These are phyloP conservation scores for Sclerurus mexicanus DNA, from an alignment of 2,113 vertebrate species.

Conservation along the genomic window DNA sequence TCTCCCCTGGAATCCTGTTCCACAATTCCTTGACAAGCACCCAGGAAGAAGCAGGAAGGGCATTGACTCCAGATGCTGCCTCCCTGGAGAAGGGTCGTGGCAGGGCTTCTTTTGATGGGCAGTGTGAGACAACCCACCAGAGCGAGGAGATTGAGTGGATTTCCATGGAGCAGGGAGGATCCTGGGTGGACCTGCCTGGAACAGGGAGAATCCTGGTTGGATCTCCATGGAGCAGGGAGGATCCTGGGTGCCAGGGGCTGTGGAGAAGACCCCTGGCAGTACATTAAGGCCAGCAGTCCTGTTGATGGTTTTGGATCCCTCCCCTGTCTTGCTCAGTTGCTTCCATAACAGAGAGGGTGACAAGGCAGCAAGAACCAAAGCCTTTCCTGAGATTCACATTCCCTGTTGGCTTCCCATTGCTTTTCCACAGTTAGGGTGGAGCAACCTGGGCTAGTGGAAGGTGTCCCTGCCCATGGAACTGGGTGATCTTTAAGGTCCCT, in stretches of 20 bases:
- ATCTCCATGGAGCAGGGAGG: too few species aligned
- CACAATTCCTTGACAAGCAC: neutral
- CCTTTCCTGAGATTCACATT: neutral
- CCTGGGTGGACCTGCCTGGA: neutral
- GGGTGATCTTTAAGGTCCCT: neutral
- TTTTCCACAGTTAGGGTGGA: neutral
- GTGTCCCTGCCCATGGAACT: neutral
- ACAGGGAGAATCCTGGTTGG: neutral
- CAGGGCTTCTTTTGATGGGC: neutral
- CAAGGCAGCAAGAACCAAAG: neutral
- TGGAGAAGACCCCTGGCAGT: neutral
- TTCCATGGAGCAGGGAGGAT: too few species aligned
- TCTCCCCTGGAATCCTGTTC: neutral
- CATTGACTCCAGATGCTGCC: neutral
- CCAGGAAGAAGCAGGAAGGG: neutral
- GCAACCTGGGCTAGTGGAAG: neutral
- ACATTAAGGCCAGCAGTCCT: neutral
- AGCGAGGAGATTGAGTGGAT: neutral
- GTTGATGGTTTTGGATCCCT: neutral
- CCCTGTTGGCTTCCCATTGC: neutral
- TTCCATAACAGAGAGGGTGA: neutral
- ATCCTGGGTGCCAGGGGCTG: neutral
- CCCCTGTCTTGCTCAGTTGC: neutral
- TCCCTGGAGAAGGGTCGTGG: neutral
- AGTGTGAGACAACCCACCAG: neutral